A percentile compares a stretch with the other conserved stretches of the same genome.
phyloP scores from a whole-genome alignment of 2,113 vertebrate genomes.

The Cyanocitta stelleri region DNA sequence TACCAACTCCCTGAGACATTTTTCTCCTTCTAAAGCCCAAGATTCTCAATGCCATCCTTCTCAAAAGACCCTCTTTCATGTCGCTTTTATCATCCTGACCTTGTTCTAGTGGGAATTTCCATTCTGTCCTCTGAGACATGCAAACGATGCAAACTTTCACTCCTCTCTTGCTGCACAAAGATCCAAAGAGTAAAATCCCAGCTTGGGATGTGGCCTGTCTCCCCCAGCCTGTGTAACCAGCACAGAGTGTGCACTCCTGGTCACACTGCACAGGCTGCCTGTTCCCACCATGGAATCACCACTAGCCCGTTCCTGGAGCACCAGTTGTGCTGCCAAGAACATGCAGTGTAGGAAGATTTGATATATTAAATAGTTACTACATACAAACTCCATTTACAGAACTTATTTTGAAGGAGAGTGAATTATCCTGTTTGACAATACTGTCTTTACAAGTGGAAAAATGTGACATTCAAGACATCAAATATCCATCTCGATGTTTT shows the following conservation, averaged over 20 bases:
- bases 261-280: not conserved
- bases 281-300: fast-evolving
- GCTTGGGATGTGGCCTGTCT: not conserved
- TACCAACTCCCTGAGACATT: conserved; percentile 29
- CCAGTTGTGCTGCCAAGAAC: not conserved
- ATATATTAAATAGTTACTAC: not conserved
- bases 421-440: not conserved
- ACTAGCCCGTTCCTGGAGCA: not conserved
- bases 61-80: conserved; percentile 33
- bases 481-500: not conserved
- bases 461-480: not conserved
- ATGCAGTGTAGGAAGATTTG: not conserved
- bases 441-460: not conserved
- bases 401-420: not conserved
- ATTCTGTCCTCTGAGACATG: not conserved
- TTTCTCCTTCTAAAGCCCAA: not conserved
- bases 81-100: not conserved
- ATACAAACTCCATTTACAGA: not conserved
- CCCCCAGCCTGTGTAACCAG: no score
- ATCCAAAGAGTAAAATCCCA: not conserved
- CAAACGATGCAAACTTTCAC: not conserved
- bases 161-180: not conserved
- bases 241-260: not conserved
- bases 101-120: not conserved
- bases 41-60: not conserved